Evolutionary conservation across 2,797 vertebrate genomes (phyloP).

Genomic region (Zenarchopterus dispar): DNA sequence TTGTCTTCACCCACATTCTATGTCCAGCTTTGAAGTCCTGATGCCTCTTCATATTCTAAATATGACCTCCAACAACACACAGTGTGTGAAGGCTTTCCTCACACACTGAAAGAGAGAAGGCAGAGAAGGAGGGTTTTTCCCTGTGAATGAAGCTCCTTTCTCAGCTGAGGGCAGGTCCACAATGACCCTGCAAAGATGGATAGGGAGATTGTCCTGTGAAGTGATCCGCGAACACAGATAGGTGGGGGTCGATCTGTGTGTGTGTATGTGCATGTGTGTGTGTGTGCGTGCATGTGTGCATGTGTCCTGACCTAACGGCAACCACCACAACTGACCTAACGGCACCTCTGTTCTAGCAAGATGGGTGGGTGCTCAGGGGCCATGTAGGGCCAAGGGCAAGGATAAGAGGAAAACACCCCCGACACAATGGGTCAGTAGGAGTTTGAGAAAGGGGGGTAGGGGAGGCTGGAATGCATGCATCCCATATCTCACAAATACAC

Average conservation of each 20-base stretch:
- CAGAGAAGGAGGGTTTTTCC: constrained; percentile 74
- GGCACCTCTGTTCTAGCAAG: constrained; percentile 70
- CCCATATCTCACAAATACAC: constrained; percentile 22
- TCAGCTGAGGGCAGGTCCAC: constrained; percentile 83
- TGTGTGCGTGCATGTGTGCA: constrained; percentile 65
- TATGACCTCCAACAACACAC: constrained; percentile 74
- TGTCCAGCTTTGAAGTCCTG: constrained; percentile 82
- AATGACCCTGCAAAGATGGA: constrained; percentile 88
- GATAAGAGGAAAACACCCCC: constrained; percentile 77
- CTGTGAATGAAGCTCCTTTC: constrained; percentile 86
- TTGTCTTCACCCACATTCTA: constrained; percentile 63
- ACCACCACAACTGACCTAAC: constrained; percentile 84
- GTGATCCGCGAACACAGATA: constrained; percentile 87
- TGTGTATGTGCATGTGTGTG: constrained; percentile 72
- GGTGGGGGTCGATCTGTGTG: constrained; percentile 67
- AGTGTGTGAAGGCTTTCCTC: constrained; percentile 66
- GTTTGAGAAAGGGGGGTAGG: constrained; percentile 28
- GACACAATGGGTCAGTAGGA: constrained; percentile 67
- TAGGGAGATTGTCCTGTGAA: constrained; percentile 91
- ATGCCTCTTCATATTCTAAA: constrained; percentile 86
- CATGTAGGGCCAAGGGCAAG: constrained; percentile 87
- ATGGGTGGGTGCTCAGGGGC: constrained; percentile 74
- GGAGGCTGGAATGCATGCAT: constrained; percentile 49
- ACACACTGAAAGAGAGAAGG: constrained; percentile 55
- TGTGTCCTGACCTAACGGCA: constrained; percentile 47